phyloP scores from a whole-genome alignment of 2,888 invertebrate genomes.

The Clepsis dumicolana region DNA sequence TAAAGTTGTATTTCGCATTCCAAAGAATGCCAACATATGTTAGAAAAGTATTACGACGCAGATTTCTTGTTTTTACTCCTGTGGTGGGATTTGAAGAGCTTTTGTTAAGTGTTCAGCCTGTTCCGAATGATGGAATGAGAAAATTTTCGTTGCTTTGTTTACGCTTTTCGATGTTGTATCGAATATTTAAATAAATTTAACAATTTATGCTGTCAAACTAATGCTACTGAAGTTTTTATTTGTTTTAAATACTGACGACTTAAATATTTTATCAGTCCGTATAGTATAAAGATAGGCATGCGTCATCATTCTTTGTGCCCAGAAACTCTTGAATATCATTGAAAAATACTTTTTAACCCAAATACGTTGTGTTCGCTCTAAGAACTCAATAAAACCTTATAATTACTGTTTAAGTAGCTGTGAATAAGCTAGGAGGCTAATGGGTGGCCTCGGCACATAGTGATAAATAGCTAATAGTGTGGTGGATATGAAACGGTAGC shows the following conservation, averaged over 20 bases:
- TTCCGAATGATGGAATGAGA: constrained; percentile 67
- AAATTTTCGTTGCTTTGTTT: constrained; percentile 54
- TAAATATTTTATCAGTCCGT: not conserved
- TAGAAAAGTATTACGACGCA: constrained; percentile 56
- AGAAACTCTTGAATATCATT: too few species aligned
- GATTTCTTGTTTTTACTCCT: constrained; percentile 77
- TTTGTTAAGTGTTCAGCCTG: constrained; percentile 75
- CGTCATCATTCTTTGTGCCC: not conserved
- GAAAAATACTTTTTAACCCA: not conserved
- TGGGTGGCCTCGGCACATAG: constrained; percentile 28
- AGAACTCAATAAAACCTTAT: constrained; percentile 17
- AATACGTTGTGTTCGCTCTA: not conserved
- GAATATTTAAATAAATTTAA: constrained; percentile 35
- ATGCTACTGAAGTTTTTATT: not conserved
- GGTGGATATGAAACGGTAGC: constrained; percentile 25
- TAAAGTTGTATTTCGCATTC: constrained; percentile 48
- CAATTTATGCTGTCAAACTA: constrained; percentile 29
- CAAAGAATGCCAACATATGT: constrained; percentile 51
- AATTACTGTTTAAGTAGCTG: constrained; percentile 16
- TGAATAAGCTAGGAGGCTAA: constrained; percentile 25
- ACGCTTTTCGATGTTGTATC: constrained; percentile 44
- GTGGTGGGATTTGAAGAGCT: constrained; percentile 74
- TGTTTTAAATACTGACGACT: not conserved
- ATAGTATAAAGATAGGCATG: too few species aligned
- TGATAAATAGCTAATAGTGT: constrained; percentile 35